Conservation (phyloP, 2,888 invertebrate species). For the Galerucella nymphaeae region DNA sequence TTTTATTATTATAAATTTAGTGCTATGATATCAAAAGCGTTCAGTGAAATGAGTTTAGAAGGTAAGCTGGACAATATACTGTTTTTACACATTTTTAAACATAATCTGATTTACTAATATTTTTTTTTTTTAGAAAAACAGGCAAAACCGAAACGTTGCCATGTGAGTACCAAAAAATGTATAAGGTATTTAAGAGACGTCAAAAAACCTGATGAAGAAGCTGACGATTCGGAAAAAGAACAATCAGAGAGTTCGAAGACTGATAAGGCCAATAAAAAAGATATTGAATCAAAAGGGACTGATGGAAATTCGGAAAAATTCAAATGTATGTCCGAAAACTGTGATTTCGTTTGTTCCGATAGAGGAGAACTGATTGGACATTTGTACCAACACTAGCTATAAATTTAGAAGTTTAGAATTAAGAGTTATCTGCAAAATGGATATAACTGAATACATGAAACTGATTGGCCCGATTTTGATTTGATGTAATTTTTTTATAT, state of each 20-base stretch:
- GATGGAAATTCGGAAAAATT: constrained; percentile 31
- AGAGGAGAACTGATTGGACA: constrained; percentile 45
- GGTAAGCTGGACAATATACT: background rate
- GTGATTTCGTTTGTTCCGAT: constrained; percentile 43
- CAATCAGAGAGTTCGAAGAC: constrained; percentile 28
- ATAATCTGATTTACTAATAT: background rate
- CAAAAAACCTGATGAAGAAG: constrained; percentile 14
- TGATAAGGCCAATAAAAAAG: constrained; percentile 21
- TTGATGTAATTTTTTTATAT: too few species aligned
- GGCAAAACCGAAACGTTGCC: background rate
- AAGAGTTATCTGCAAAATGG: too few species aligned
- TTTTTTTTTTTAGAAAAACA: constrained; percentile 9
- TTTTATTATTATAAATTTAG: background rate
- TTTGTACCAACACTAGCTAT: constrained; percentile 32
- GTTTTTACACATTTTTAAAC: background rate
- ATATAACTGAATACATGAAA: too few species aligned
- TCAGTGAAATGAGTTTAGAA: background rate
- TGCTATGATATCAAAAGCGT: background rate
- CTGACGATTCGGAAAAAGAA: constrained; percentile 19
- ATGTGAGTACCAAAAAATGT: constrained; percentile 18
- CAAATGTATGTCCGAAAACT: constrained; percentile 39
- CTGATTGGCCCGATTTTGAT: too few species aligned
- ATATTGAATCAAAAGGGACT: constrained; percentile 18
- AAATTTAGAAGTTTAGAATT: background rate
- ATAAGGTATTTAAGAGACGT: constrained; percentile 19